These are phyloP conservation scores for Epistrophe grossulariae DNA, from an alignment of 2,888 invertebrate genomes.

Conservation along the genomic window DNA sequence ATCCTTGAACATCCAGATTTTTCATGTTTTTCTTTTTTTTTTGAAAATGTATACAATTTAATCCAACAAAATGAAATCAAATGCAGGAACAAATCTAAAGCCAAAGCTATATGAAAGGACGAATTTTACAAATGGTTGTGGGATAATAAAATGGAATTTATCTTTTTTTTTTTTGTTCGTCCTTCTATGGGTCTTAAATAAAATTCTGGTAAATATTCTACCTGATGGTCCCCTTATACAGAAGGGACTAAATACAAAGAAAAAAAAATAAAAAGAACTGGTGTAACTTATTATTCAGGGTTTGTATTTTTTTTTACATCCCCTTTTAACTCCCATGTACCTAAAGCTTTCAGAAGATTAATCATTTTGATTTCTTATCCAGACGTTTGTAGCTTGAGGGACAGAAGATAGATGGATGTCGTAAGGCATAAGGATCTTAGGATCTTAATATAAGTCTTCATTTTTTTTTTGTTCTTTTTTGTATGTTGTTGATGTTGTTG, in stretches of 20 bases:
- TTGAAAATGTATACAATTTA: conserved; percentile 4
- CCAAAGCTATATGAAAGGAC: conserved; percentile 16
- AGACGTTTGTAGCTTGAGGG: conserved; percentile 53
- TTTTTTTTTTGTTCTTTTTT: background rate
- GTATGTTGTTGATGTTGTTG: too few relatives aligned
- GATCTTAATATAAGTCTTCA: conserved; percentile 10
- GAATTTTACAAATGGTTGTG: conserved; percentile 34
- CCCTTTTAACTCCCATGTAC: conserved; percentile 12
- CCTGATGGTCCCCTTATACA: background rate
- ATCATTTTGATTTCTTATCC: conserved; percentile 64
- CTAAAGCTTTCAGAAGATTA: conserved; percentile 14
- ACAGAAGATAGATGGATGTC: conserved; percentile 60
- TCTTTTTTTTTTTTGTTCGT: conserved; percentile 10
- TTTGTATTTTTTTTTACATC: background rate
- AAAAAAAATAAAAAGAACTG: background rate
- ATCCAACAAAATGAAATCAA: conserved; percentile 27
- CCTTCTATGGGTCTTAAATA: conserved; percentile 20
- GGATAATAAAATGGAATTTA: conserved; percentile 28
- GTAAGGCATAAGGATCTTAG: conserved; percentile 35
- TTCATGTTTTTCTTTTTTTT: background rate
- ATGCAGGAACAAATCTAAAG: conserved; percentile 19
- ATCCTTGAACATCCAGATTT: background rate
- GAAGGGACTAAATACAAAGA: background rate
- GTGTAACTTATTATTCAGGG: conserved; percentile 33
- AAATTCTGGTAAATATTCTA: background rate